Evolutionary conservation across 1,140 invertebrate genomes (phyloP).

Genomic region (Macrobrachium nipponense): DNA sequence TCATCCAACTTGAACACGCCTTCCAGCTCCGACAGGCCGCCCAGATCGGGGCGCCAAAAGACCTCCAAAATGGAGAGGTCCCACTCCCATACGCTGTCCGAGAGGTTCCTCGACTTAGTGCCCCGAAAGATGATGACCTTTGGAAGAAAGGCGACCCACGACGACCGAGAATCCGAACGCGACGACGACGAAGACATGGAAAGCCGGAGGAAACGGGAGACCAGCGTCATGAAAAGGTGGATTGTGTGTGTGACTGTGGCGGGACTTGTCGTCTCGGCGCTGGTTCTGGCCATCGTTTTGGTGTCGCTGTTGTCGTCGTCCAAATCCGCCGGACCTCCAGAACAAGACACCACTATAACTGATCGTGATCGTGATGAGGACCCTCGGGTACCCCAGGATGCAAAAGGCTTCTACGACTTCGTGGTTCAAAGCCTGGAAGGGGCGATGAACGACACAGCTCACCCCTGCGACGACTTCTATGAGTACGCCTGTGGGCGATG

Average conservation of each 20-base stretch:
- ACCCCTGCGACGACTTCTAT: slow-evolving; percentile 73
- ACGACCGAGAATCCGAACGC: background rate
- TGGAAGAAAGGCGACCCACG: too few relatives aligned
- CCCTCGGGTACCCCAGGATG: background rate
- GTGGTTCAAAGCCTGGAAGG: slow-evolving; percentile 65
- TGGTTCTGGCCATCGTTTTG: background rate
- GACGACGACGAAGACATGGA: background rate
- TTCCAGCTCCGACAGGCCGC: too few relatives aligned
- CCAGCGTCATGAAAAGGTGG: background rate
- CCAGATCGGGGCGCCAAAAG: too few relatives aligned
- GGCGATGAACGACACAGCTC: slow-evolving; percentile 68
- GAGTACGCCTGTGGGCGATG: slow-evolving; percentile 71
- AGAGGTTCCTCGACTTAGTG: too few relatives aligned
- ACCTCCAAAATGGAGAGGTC: too few relatives aligned
- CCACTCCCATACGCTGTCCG: too few relatives aligned
- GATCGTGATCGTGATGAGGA: background rate
- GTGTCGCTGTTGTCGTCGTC: background rate
- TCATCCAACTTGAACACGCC: too few relatives aligned
- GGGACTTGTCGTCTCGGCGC: background rate
- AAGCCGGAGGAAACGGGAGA: background rate
- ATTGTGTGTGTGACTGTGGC: background rate
- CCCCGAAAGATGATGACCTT: too few relatives aligned
- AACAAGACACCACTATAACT: too few relatives aligned
- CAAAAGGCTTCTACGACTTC: background rate
- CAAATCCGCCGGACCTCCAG: too few relatives aligned